These are phyloP conservation scores for Sarcoramphus papa DNA, from an alignment of 2,797 vertebrate species.

Conservation along the genomic window DNA sequence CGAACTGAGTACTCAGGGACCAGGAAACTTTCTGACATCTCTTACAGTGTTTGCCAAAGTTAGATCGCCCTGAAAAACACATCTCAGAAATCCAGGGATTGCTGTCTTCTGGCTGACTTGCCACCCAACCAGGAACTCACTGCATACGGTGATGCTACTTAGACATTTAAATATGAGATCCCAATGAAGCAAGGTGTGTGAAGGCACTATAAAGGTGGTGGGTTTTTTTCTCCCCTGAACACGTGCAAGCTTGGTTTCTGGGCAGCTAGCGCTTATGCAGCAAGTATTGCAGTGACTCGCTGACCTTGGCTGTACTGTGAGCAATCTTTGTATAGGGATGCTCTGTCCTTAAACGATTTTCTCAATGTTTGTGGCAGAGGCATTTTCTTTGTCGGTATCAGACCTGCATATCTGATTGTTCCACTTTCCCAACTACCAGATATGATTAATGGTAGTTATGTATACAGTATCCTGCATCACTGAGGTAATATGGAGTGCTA, in stretches of 20 bases:
- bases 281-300: not conserved
- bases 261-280: not conserved
- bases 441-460: not conserved
- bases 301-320: not conserved
- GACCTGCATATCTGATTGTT: not conserved
- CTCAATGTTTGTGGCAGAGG: not conserved
- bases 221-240: not conserved
- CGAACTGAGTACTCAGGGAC: not conserved
- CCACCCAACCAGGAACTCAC: not conserved
- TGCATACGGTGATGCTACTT: not conserved
- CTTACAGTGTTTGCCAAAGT: not conserved
- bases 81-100: not conserved
- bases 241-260: not conserved
- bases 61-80: not conserved
- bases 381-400: not conserved
- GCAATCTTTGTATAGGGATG: not conserved
- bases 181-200: fast-evolving
- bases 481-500: not conserved
- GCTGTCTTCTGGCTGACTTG: not conserved
- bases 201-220: not conserved
- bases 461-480: not conserved
- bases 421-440: not conserved
- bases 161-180: not conserved
- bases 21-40: not conserved
- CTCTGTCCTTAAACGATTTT: not conserved